Base-by-base conservation (phyloP, 2,113 vertebrate species). In the Carollia perspicillata region DNA sequence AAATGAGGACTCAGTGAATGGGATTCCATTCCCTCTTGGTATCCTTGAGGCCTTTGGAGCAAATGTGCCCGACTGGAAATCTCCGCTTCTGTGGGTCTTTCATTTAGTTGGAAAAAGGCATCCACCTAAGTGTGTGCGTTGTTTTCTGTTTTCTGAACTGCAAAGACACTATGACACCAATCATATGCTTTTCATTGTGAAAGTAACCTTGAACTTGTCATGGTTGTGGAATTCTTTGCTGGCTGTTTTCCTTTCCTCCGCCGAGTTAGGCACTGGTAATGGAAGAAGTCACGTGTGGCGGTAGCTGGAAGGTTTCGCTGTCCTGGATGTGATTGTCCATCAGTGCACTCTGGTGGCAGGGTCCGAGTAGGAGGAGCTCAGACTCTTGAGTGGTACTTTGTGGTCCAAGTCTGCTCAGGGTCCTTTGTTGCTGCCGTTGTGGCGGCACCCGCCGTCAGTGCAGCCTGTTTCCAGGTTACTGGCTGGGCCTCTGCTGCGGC, bases 151-250 rank as follows among this genome's bases (percentile, higher is more conserved):
- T 95, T 84, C 75, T 77, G 35, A 53, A 66, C 49, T 47, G 58
- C 79, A 60, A 60, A 77, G 23, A 51, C 74, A 71, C 0, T 63
- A n/a, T 53, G 77, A 20, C 68, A 79, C 65, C 53, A n/a, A 89
- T 26, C 85, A 79, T 90, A 35, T 30, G 58, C 37, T 95, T 74
- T 95, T 96, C 63, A 91, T 85, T 60, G 16, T 40, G 72, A 77
- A 26, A 47, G 3, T 88, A 74, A 72, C 30, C 75, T 96, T 90
- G 83, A 81, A 80, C 37, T 49, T 93, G 18, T 83, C 83, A 60
- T 0, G 4, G 37, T 4, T 72, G 0, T 74, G 58, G 90, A 55
- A 86, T 11, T 55, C 79, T 97, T 96, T 95, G 89, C 95, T 94
- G 72, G 22, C 90, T 81, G 3, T 91, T 30, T 90, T 42, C 86